Base-by-base conservation (phyloP, 2,797 vertebrate species). In the Alauda arvensis region DNA sequence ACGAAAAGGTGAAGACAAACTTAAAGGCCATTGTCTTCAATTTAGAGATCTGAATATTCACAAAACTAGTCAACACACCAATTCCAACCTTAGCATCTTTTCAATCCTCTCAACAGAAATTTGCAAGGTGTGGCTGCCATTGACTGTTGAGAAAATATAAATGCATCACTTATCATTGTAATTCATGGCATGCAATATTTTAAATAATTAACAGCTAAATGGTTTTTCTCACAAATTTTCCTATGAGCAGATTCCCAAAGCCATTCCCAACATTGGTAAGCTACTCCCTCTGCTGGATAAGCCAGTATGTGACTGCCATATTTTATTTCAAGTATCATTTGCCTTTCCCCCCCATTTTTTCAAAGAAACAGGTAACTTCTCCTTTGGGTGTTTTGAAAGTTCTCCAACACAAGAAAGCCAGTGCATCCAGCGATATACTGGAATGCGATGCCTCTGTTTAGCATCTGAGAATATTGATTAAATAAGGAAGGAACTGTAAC, bases 231-330 rank as follows among this genome's bases (percentile, higher is more conserved):
- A 37, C n/a, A 23, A 26, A 18, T 75, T 26, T 85, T 69, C 52
- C 21, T 7, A 10, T 0, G 37, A 51, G 55, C 34, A 67, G 12
- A 26, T 37, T 26, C 42, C 69, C 48, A 63, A 56, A 83, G 33
- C 24, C 40, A 62, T 37, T 45, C 51, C 72, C 75, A 88, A 34
- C 1, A 5, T 0, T 43, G 67, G 57, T 83, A 74, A 37, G 25
- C 75, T 89, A 10, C 60, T 85, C 96, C 96, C 95, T 95, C 96
- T 97, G 93, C 92, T 96, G 96, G 96, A 34, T 86, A 53, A 89
- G 1, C 9, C 56, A 60, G 40, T 18, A 68, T 1, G 5, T 66
- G 63, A 62, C 75, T 79, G 90, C 39, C 82, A 83, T 42, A 61
- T 87, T 67, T 52, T 43, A 25, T 28, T 63, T 57, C 51, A 74